Conservation (phyloP, 2,113 vertebrate species). For the Trogon surrucura region DNA sequence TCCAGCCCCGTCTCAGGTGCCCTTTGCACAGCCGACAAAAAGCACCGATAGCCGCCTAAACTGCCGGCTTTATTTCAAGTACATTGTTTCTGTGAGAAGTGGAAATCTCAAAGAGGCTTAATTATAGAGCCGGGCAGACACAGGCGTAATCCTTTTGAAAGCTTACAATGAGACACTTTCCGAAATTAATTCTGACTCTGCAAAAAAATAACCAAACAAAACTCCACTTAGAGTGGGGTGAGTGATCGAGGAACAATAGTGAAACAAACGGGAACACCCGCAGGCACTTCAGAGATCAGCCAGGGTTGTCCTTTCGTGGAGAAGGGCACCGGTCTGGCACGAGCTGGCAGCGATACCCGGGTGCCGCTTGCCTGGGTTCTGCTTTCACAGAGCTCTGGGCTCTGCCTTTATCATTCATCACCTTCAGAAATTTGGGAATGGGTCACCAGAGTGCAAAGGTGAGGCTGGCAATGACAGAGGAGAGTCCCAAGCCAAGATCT, state of each 20-base stretch:
- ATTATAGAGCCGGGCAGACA: slow-evolving; percentile 41
- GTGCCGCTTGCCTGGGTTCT: fast-evolving
- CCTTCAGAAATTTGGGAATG: background rate
- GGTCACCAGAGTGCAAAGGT: fast-evolving
- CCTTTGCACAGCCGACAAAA: background rate
- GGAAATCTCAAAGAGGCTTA: slow-evolving; percentile 41
- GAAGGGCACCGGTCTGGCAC: background rate
- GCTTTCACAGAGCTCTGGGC: background rate
- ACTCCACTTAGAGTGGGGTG: background rate
- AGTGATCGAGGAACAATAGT: background rate
- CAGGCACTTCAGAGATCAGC: background rate
- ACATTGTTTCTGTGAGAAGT: slow-evolving; percentile 22
- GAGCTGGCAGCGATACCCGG: background rate
- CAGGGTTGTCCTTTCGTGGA: background rate
- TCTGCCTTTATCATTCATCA: background rate
- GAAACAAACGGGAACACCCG: background rate
- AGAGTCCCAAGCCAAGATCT: background rate
- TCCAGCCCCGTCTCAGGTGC: background rate
- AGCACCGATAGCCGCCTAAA: background rate
- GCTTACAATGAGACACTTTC: background rate
- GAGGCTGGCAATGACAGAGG: background rate
- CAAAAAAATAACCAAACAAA: slow-evolving; percentile 39
- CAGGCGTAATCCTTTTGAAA: slow-evolving; percentile 26
- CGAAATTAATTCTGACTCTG: slow-evolving; percentile 1
- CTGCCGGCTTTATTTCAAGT: background rate